A percentile compares a stretch with the other conserved stretches of the same genome.
Conservation (phyloP, 2,888 invertebrate species). For the Pristionchus mayeri region DNA sequence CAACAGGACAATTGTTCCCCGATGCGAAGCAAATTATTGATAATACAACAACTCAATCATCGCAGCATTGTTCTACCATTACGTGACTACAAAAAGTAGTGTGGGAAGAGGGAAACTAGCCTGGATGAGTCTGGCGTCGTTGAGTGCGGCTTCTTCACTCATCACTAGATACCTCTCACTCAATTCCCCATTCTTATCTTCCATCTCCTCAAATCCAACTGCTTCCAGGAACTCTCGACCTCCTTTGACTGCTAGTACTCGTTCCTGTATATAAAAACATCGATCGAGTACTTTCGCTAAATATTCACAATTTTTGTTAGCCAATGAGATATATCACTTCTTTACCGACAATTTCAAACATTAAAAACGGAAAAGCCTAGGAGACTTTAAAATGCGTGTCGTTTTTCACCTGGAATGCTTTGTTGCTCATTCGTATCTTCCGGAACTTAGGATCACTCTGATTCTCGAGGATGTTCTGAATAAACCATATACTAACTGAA, state of each 20-base stretch:
- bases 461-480: slow-evolving; percentile 90
- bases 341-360: not conserved
- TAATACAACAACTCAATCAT: no score
- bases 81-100: not conserved
- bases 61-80: not conserved
- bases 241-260: slow-evolving; percentile 57
- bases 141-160: slow-evolving; percentile 62
- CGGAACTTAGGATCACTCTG: slow-evolving; percentile 91
- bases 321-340: not conserved
- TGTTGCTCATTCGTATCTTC: slow-evolving; percentile 90
- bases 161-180: slow-evolving; percentile 74
- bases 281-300: no score
- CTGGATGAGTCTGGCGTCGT: slow-evolving; percentile 45
- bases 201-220: slow-evolving; percentile 83
- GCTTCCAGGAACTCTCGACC: slow-evolving; percentile 61
- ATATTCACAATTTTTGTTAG: not conserved
- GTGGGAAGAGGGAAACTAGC: slow-evolving; percentile 55
- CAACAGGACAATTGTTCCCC: no score
- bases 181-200: slow-evolving; percentile 78
- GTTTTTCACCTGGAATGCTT: slow-evolving; percentile 82
- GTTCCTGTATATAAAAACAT: slow-evolving; percentile 54
- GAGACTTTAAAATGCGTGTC: no score
- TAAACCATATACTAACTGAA: slow-evolving; percentile 61
- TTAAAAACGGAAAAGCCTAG: not conserved
- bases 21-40: no score